Base-by-base conservation (phyloP, 2,888 invertebrate species). In the Troilus luridus region DNA sequence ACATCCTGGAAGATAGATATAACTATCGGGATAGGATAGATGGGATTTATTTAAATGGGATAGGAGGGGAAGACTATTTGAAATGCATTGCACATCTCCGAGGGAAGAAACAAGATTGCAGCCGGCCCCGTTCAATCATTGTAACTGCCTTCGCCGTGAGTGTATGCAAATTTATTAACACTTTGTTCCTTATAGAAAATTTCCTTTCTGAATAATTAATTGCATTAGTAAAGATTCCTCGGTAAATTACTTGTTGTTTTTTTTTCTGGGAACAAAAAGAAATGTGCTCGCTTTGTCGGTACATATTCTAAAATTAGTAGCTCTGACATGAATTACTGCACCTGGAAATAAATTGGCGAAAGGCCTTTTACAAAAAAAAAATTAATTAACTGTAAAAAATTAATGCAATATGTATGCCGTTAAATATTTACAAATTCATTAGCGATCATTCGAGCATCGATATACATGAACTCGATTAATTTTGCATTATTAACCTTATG, bases 21-120 rank as follows among this genome's bases (percentile, higher is more conserved):
- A 54, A 85, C 85, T 85, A 85, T 85, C 56, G 21, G 85, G 85
- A 85, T 56, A 56, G 56, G 27, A 85, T 85, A n/a, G 85, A 85
- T 85, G 85, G 56, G 85, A 85, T 85, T 85, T 56, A 85, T 85
- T 85, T 85, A 85, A 85, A 85, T 85, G 85, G 85, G 56, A 58
- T 85, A n/a, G 81, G 85, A 12, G 21, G n/a, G 56, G 3, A n/a
- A 58, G 85, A 58, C 85, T 85, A 19, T 85, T 85, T 85, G 85
- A 85, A 85, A 85, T 85, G 85, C 85, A 85, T 85, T 85, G 85
- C 85, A 85, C 56, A 85, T 85, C 85, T n/a, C 56, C 11, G n/a
- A 54, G 21, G 85, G 85, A 85, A 85, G 85, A 85, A 85, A 85
- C 85, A 85, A 58, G 85, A 85, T 85, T 85, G 85, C 85, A 85